Conservation (phyloP, 2,888 invertebrate genomes). For the Euproctis similis region DNA sequence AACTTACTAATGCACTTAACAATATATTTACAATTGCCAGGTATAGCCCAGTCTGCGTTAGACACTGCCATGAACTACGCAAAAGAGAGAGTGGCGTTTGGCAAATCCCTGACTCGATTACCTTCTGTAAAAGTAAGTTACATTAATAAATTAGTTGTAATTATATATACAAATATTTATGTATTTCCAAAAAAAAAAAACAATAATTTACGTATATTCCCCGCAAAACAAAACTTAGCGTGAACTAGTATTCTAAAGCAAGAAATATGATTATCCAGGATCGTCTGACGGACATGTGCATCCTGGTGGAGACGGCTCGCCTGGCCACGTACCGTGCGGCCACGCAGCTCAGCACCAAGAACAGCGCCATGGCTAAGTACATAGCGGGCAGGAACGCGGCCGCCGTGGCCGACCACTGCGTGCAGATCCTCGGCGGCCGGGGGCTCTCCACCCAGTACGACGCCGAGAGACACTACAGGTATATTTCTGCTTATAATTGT, state of each 20-base stretch:
- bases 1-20: no score
- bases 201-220: no score
- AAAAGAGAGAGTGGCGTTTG: constrained; percentile 79
- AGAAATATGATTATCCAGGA: no score
- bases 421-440: constrained; percentile 85
- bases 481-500: no score
- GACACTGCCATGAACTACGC: constrained; percentile 83
- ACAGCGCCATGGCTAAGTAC: constrained; percentile 86
- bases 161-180: no score
- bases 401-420: constrained; percentile 80
- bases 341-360: constrained; percentile 75
- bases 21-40: constrained; percentile 27
- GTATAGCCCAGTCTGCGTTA: constrained; percentile 84
- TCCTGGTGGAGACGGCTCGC: constrained; percentile 79
- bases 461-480: constrained; percentile 84
- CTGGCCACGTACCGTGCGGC: constrained; percentile 84
- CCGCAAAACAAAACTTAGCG: no score
- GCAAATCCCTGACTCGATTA: constrained; percentile 78
- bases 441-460: constrained; percentile 81
- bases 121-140: constrained; percentile 81
- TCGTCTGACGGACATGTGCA: constrained; percentile 82
- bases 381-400: constrained; percentile 82
- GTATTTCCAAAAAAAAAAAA: no score
- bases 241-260: not conserved
- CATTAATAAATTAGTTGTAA: no score